Base-by-base conservation (phyloP, 2,797 vertebrate genomes). In the Zenarchopterus dispar region DNA sequence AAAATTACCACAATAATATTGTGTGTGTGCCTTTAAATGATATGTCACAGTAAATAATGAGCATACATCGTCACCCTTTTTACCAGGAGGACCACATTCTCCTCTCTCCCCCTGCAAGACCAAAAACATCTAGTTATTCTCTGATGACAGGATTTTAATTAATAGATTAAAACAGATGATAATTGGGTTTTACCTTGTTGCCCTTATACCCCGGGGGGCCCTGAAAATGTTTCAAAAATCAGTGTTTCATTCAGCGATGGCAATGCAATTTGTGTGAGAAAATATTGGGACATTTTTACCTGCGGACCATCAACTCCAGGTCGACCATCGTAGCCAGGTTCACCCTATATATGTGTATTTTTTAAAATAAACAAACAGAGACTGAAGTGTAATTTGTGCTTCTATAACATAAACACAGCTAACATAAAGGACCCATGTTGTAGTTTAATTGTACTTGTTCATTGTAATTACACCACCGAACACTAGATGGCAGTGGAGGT, bases 1-100 rank as follows among this genome's bases (percentile, higher is more conserved):
- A 9, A 0, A 48, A 26, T 77, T 6, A 70, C 70, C 59, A 76
- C 6, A 0, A 63, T 16, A 18, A 8, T 23, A 59, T 51, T 23
- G 5, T 50, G 26, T 1, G 26, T 1, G 16, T 4, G 16, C 7
- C 21, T 23, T 47, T 48, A 2, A 23, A 22, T 26, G 0, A 70
- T 57, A 55, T 60, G 44, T 3, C 31, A 19, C 3, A n/a, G 6
- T 24, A 52, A 18, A 23, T 46, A 21, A 42, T 10, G 50, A 64
- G 65, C 93, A 75, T 94, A 96, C 96, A 70, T 52, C 81, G 74
- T 94, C 93, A 58, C 96, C 96, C 88, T 95, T 97, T 70, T 83
- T 73, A 67, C 96, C 96, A 9, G 94, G 93, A 60, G 92, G 73
- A 8, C 96, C 96, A 73, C 96, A 97, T 71, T 95, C 92, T 86